phyloP scores from a whole-genome alignment of 2,113 vertebrate genomes.

The Cricetomys ansorgei region DNA sequence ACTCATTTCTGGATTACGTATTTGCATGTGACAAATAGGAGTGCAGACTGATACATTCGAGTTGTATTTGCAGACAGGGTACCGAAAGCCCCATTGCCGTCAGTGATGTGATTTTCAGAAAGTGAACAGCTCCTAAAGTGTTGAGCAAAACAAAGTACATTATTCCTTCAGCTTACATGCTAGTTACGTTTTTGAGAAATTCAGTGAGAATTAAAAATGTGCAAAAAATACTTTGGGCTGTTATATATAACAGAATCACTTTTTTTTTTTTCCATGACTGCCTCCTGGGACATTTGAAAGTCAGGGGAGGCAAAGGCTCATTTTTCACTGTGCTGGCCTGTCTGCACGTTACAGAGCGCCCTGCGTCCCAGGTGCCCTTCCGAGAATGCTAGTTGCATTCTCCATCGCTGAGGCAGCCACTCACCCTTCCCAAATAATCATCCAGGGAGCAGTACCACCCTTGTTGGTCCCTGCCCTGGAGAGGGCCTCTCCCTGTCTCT shows the following conservation, averaged over 20 bases:
- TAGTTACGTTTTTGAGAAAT: conserved; percentile 49
- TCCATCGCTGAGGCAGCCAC: background rate
- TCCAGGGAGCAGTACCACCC: background rate
- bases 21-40: background rate
- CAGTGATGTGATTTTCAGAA: conserved; percentile 52
- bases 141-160: conserved; percentile 40
- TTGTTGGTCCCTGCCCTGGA: background rate
- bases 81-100: background rate
- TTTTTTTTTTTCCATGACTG: background rate
- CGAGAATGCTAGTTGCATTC: background rate
- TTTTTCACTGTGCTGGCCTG: background rate
- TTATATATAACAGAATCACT: conserved; percentile 33
- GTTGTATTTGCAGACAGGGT: conserved; percentile 1
- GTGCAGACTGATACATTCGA: background rate
- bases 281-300: conserved; percentile 49
- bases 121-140: conserved; percentile 16
- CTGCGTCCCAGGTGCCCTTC: background rate
- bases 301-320: background rate
- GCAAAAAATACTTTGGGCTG: conserved; percentile 30
- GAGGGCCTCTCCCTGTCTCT: background rate
- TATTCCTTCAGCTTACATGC: background rate
- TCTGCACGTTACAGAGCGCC: background rate
- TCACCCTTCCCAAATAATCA: background rate
- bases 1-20: background rate
- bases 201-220: conserved; percentile 50